Evolutionary conservation across 2,888 invertebrate species (phyloP).

Genomic region (Oeneis ivallda): DNA sequence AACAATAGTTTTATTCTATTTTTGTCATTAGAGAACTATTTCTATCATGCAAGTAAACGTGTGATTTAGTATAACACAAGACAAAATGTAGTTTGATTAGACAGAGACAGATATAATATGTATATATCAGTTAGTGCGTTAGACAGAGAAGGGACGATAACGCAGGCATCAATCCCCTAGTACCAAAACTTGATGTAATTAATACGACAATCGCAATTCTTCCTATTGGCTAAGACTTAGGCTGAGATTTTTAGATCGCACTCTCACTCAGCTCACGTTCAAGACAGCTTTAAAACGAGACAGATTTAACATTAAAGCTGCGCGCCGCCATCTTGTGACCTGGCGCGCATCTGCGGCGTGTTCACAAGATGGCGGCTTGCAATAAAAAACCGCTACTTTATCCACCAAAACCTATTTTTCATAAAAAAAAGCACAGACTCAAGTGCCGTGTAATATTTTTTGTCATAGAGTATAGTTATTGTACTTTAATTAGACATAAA

Average conservation of each 20-base stretch:
- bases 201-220: neutral
- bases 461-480: too few relatives aligned
- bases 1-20: neutral
- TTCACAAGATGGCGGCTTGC: too few relatives aligned
- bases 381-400: too few relatives aligned
- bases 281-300: too few relatives aligned
- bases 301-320: too few relatives aligned
- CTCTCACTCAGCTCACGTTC: too few relatives aligned
- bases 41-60: slow-evolving; percentile 15
- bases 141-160: slow-evolving; percentile 31
- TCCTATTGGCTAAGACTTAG: neutral
- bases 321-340: too few relatives aligned
- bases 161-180: neutral
- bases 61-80: slow-evolving; percentile 1
- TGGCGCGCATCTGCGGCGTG: too few relatives aligned
- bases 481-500: too few relatives aligned
- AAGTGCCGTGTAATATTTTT: too few relatives aligned
- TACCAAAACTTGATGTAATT: neutral
- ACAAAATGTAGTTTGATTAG: slow-evolving; percentile 18
- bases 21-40: neutral
- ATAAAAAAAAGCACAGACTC: too few relatives aligned
- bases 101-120: slow-evolving; percentile 38
- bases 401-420: too few relatives aligned
- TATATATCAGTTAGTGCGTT: slow-evolving; percentile 33
- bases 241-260: neutral